These are phyloP conservation scores for Lamproptera curius DNA, from an alignment of 2,888 invertebrate species.

Conservation along the genomic window DNA sequence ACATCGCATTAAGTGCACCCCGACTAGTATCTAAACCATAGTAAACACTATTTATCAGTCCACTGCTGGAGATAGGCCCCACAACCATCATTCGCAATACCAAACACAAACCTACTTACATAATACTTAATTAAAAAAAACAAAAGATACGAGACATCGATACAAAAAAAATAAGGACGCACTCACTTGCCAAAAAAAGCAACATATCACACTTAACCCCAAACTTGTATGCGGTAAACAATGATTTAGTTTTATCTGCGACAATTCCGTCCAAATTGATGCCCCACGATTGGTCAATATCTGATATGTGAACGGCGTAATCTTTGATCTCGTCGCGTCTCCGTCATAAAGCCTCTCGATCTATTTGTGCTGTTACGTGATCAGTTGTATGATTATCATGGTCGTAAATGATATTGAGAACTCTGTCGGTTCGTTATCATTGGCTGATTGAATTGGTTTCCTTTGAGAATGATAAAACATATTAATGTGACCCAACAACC, in stretches of 20 bases:
- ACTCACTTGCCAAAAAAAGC: background rate
- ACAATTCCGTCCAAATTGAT: constrained; percentile 14
- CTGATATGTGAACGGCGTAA: constrained; percentile 13
- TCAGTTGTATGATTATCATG: too few relatives aligned
- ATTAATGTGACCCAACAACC: too few relatives aligned
- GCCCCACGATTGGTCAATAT: constrained; percentile 16
- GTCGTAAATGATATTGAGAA: too few relatives aligned
- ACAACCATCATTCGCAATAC: background rate
- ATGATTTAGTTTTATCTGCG: constrained; percentile 16
- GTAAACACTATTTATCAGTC: background rate
- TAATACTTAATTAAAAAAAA: background rate
- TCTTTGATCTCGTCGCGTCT: constrained; percentile 3
- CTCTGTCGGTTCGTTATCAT: too few relatives aligned
- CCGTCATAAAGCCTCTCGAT: constrained; percentile 7
- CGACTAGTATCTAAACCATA: background rate
- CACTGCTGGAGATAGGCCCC: too few relatives aligned
- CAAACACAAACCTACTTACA: background rate
- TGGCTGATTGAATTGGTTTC: too few relatives aligned
- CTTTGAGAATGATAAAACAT: too few relatives aligned
- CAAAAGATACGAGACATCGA: background rate
- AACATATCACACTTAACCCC: background rate
- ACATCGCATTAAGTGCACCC: background rate
- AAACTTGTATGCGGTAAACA: constrained; percentile 9
- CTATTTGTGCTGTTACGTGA: constrained; percentile 7
- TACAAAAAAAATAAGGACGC: background rate